phyloP scores from a whole-genome alignment of 2,113 vertebrate species.

The Pyrgilauda ruficollis region DNA sequence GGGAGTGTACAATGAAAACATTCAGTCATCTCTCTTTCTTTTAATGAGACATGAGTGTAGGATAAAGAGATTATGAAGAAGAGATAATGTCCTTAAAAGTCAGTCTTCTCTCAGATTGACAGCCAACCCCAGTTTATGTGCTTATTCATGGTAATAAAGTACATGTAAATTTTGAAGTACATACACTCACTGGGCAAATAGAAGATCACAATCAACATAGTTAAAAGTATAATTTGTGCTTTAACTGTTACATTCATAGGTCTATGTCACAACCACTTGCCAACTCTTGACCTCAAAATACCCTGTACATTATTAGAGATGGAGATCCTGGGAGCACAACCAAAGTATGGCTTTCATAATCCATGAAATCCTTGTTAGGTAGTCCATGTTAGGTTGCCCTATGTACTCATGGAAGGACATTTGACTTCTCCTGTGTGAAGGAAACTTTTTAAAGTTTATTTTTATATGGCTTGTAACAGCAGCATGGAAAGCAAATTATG shows the following conservation, averaged over 20 bases:
- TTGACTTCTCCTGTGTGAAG: background rate
- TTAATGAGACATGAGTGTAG: background rate
- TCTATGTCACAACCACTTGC: background rate
- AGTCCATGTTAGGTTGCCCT: background rate
- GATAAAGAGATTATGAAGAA: background rate
- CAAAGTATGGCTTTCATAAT: background rate
- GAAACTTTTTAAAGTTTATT: background rate
- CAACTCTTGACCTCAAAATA: background rate
- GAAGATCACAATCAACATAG: background rate
- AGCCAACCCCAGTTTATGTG: background rate
- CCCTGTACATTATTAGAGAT: background rate
- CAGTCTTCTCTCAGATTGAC: background rate
- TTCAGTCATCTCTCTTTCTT: background rate
- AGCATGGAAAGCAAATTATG: background rate
- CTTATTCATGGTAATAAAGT: background rate
- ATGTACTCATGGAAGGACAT: background rate
- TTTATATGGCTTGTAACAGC: background rate
- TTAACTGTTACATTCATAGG: rapidly evolving
- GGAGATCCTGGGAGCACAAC: background rate
- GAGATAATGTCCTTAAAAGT: background rate
- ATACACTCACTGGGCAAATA: background rate
- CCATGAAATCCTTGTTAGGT: too few relatives aligned
- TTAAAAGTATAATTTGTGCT: background rate
- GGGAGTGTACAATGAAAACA: background rate
- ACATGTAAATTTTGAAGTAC: background rate